Percentiles rank a stretch among this genome's conserved stretches.
Conservation (phyloP, 2,113 vertebrate genomes). For the Ovis canadensis region DNA sequence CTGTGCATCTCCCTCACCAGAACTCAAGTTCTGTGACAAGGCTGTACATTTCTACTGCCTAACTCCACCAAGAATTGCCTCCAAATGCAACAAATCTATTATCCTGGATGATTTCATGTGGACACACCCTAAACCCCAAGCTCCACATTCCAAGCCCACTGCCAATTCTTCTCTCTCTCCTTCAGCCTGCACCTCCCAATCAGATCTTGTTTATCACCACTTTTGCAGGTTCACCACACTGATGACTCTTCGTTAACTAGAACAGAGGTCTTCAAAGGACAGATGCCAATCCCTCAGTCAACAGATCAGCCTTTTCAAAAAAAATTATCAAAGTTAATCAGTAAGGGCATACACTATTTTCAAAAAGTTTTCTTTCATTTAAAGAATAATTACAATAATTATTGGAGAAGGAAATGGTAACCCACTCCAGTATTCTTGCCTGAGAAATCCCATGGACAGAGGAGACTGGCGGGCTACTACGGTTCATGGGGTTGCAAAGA, state of each 20-base stretch:
- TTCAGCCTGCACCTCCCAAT: neutral
- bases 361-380: neutral
- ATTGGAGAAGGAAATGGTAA: neutral
- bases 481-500: neutral
- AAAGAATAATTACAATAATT: neutral
- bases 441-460: neutral
- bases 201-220: neutral
- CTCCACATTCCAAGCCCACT: neutral
- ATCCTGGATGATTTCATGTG: neutral
- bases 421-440: neutral
- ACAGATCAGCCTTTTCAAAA: neutral
- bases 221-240: neutral
- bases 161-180: neutral
- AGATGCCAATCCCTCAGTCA: neutral
- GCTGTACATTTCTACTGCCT: neutral
- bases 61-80: neutral
- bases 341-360: neutral
- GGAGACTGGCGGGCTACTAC: neutral
- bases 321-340: neutral
- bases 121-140: neutral
- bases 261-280: neutral
- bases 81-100: neutral
- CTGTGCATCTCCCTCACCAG: neutral
- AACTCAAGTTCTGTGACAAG: neutral
- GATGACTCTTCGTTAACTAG: neutral